Base-by-base conservation (phyloP, 2,797 vertebrate species). In the Lithobates pipiens region DNA sequence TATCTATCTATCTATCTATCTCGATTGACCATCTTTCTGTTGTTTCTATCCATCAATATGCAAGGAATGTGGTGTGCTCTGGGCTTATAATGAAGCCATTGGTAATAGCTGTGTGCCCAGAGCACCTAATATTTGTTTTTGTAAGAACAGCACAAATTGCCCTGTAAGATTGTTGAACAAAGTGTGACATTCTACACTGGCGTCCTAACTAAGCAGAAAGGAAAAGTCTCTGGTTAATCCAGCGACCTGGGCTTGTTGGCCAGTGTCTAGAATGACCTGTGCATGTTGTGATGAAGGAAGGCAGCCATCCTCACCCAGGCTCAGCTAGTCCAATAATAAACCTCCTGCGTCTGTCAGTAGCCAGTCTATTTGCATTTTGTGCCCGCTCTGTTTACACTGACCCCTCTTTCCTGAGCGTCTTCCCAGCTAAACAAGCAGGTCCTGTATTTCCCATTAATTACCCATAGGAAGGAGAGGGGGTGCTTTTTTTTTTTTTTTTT, bases 261-360 rank as follows among this genome's bases (percentile, higher is more conserved):
- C 25, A 36, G 21, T 69, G 5, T 5, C 0, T 9, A 25, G 54
- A 84, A 44, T 36, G 42, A 68, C 0, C 84, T 69, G 32, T 29
- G 77, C 77, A 13, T 32, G 83, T 68, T 71, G 76, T 87, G 86
- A 68, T 89, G 81, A 88, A 75, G 86, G 77, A 90, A 85, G 80
- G 61, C 65, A 86, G 44, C 89, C 83, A 86, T 70, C 13, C 36
- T 70, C 77, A 50, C 50, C 73, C 18, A 65, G 86, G 87, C 87
- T 61, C 80, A 85, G 88, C 67, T 25, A 89, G 16, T 83, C 84
- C 86, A 92, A 92, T 90, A 92, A 93, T 93, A 93, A 93, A 94
- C 89, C 91, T 92, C 74, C 90, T 88, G 88, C 89, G 91, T 92
- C 92, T 94, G 91, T 94, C 94, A 93, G 93, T 93, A 94, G 92